These are phyloP conservation scores for Lycocerus yunnanus DNA, from an alignment of 2,888 invertebrate genomes.

Conservation along the genomic window DNA sequence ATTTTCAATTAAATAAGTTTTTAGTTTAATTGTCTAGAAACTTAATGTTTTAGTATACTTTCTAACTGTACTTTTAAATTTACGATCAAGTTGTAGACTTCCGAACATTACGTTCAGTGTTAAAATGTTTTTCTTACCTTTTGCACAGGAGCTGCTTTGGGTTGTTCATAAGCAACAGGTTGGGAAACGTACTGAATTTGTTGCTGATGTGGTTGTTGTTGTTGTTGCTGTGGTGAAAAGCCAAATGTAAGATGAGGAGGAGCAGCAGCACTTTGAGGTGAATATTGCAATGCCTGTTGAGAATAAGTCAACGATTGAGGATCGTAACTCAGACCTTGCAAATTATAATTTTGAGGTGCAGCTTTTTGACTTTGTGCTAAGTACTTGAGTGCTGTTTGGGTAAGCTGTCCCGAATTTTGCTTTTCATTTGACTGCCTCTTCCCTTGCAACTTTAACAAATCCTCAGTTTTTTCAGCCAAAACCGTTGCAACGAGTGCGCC, in stretches of 20 bases:
- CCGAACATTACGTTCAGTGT: too few species aligned
- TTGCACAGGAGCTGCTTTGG: constrained; percentile 16
- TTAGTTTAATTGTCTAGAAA: neutral
- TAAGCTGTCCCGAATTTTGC: neutral
- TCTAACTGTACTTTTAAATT: neutral
- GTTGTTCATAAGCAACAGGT: constrained; percentile 17
- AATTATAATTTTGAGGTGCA: constrained; percentile 1
- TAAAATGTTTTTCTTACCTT: constrained; percentile 15
- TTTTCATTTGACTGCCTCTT: neutral
- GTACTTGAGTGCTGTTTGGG: neutral
- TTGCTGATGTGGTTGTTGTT: constrained; percentile 30
- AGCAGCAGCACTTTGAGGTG: neutral
- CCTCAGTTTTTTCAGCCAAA: neutral
- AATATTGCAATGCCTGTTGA: constrained; percentile 7
- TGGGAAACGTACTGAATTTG: constrained; percentile 21
- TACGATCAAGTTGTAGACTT: too few species aligned
- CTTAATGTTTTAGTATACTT: neutral
- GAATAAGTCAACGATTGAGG: neutral
- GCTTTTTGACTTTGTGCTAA: neutral
- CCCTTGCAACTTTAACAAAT: neutral
- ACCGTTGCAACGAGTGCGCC: neutral
- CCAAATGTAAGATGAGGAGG: constrained; percentile 22
- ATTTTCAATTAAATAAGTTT: neutral
- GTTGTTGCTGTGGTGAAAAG: constrained; percentile 28
- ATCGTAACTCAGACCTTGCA: constrained; percentile 21